Conservation (phyloP, 2,113 vertebrate genomes). For the Scolopax mira region DNA sequence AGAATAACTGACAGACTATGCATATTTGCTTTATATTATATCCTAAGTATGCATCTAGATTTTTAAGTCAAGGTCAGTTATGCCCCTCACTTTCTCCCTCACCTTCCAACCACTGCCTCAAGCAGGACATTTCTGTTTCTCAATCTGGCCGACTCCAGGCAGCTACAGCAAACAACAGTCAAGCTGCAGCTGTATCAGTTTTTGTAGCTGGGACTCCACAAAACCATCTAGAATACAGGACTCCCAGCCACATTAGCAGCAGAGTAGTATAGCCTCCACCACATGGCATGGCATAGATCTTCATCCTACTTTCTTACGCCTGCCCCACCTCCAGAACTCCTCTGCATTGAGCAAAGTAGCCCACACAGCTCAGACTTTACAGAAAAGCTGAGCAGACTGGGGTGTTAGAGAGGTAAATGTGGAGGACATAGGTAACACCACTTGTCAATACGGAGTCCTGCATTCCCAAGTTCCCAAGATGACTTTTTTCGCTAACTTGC, state of each 20-base stretch:
- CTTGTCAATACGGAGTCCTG: neutral
- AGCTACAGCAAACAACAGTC: neutral
- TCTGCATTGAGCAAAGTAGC: neutral
- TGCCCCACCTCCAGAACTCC: neutral
- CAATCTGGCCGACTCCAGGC: neutral
- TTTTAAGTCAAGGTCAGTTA: neutral
- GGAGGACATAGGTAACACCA: neutral
- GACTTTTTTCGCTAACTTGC: neutral
- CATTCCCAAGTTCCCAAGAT: neutral
- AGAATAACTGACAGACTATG: neutral
- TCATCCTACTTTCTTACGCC: neutral
- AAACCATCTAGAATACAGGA: neutral
- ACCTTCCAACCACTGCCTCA: neutral
- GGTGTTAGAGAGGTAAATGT: accelerated
- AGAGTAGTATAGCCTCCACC: neutral
- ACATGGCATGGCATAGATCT: accelerated
- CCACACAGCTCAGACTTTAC: neutral
- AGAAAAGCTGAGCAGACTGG: neutral
- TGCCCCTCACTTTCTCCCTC: neutral
- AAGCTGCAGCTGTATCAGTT: neutral
- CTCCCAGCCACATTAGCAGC: neutral
- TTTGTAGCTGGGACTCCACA: neutral
- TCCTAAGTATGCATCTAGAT: neutral
- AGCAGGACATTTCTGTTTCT: neutral
- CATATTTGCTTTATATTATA: neutral